These are phyloP conservation scores for Trissoscelio sp. DNA, from an alignment of 2,888 invertebrate species.

Conservation along the genomic window DNA sequence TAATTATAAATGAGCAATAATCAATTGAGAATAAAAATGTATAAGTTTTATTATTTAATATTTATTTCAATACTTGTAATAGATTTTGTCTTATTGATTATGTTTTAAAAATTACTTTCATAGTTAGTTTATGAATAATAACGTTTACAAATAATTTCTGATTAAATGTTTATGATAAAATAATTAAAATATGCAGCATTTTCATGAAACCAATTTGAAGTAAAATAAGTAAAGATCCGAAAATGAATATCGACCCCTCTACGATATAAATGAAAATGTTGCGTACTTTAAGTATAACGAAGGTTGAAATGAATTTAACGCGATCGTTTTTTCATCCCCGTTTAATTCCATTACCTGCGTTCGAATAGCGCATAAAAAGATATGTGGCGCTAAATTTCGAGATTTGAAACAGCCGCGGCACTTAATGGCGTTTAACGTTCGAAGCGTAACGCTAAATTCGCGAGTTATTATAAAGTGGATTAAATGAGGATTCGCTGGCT, in stretches of 20 bases:
- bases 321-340: constrained; percentile 51
- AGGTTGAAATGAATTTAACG: constrained; percentile 34
- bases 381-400: constrained; percentile 47
- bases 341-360: constrained; percentile 52
- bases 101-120: no score
- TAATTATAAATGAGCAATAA: neutral
- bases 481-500: constrained; percentile 15
- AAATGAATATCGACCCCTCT: neutral
- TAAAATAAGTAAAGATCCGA: no score
- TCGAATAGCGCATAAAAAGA: constrained; percentile 51
- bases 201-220: no score
- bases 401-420: constrained; percentile 23
- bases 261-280: constrained; percentile 5
- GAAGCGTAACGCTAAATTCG: constrained; percentile 35
- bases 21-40: no score
- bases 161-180: no score
- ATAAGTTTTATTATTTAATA: no score
- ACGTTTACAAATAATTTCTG: no score
- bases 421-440: constrained; percentile 23
- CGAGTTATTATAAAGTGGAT: constrained; percentile 53
- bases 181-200: no score
- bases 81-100: no score
- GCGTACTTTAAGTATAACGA: constrained; percentile 13
- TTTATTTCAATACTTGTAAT: no score
- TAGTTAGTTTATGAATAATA: no score